These are phyloP conservation scores for Ariopsis seemanni DNA, from an alignment of 2,113 vertebrate species.

Conservation along the genomic window DNA sequence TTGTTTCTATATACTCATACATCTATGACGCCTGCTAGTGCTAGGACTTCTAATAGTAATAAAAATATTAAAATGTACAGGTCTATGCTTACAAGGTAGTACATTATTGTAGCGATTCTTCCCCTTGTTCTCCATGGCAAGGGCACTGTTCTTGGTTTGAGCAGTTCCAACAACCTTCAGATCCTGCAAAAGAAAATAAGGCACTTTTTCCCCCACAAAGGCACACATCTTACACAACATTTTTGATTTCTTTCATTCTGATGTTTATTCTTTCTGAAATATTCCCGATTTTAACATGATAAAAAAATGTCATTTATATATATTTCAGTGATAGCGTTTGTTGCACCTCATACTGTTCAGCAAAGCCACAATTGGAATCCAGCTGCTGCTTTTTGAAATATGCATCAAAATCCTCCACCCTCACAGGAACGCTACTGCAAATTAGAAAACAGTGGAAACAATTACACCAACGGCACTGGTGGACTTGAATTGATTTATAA, in stretches of 20 bases:
- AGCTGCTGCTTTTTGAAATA: conserved; percentile 90
- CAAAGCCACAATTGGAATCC: conserved; percentile 92
- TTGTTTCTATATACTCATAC: background rate
- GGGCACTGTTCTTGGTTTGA: conserved; percentile 80
- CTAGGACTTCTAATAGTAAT: background rate
- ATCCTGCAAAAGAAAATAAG: conserved; percentile 70
- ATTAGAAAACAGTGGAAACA: background rate
- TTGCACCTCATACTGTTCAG: conserved; percentile 91
- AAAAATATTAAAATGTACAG: background rate
- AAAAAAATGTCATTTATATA: background rate
- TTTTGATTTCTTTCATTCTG: background rate
- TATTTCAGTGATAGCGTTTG: background rate
- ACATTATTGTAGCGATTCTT: conserved; percentile 98
- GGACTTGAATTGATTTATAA: background rate
- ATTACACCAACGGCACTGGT: background rate
- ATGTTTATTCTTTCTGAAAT: background rate
- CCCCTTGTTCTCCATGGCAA: conserved; percentile 82
- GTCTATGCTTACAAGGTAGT: conserved; percentile 85
- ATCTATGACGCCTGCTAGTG: background rate
- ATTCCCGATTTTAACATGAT: background rate
- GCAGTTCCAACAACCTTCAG: conserved; percentile 81
- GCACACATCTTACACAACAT: background rate
- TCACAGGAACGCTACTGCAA: conserved; percentile 73
- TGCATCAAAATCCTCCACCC: conserved; percentile 81
- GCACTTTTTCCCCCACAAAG: background rate